phyloP scores from a whole-genome alignment of 2,113 vertebrate genomes.

The Circaetus gallicus region DNA sequence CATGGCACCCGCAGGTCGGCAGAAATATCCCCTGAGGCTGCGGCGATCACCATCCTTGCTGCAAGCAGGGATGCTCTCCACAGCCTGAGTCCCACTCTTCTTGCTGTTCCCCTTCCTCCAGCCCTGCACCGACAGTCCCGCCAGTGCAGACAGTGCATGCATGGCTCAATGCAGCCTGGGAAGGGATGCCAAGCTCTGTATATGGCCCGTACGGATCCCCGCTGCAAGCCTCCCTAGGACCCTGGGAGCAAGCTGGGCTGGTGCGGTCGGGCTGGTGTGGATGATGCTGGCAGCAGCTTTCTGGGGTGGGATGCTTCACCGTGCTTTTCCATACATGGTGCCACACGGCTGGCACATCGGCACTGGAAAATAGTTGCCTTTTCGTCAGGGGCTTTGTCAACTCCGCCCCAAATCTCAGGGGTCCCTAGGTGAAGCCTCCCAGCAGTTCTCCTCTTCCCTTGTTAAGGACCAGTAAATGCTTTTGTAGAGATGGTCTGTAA shows the following conservation, averaged over 20 bases:
- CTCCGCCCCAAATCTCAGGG: neutral
- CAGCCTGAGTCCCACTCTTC: neutral
- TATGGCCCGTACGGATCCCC: accelerated
- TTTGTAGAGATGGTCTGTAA: neutral
- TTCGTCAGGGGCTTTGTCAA: neutral
- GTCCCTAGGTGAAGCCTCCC: neutral
- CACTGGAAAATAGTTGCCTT: neutral
- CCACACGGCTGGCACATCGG: neutral
- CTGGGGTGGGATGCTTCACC: neutral
- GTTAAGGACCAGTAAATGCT: neutral
- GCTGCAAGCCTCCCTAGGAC: neutral
- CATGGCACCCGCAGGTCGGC: accelerated
- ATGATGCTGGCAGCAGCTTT: neutral
- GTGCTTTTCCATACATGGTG: accelerated
- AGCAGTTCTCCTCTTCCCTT: neutral
- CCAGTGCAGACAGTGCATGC: conserved; percentile 70
- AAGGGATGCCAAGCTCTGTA: neutral
- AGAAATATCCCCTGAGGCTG: accelerated
- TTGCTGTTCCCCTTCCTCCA: conserved; percentile 45
- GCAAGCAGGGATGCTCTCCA: neutral
- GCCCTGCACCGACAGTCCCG: conserved; percentile 60
- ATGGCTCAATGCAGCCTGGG: neutral
- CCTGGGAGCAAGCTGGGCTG: accelerated
- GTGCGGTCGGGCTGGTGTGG: accelerated
- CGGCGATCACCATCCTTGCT: accelerated